phyloP scores from a whole-genome alignment of 1,140 invertebrate species.

The Helicoverpa zea region DNA sequence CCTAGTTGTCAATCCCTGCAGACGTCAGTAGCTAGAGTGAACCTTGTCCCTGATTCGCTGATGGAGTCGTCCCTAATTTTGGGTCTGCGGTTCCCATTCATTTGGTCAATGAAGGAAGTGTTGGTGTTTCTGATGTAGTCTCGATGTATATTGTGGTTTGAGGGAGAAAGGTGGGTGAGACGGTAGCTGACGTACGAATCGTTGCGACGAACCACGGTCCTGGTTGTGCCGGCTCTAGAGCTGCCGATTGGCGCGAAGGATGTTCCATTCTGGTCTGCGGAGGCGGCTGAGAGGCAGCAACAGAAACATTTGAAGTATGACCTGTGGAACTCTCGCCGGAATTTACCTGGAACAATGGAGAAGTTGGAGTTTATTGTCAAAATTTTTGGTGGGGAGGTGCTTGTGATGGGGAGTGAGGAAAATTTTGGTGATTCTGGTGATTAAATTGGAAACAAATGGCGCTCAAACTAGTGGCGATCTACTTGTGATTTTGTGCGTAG shows the following conservation, averaged over 20 bases:
- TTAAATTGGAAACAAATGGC: neutral
- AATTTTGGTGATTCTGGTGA: neutral
- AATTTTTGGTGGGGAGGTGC: neutral
- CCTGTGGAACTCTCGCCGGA: conserved; percentile 84
- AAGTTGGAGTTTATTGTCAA: conserved; percentile 33
- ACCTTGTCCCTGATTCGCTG: conserved; percentile 80
- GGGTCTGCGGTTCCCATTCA: conserved; percentile 76
- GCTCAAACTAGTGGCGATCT: no score
- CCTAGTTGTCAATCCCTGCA: conserved; percentile 79
- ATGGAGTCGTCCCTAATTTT: conserved; percentile 80
- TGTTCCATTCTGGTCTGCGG: conserved; percentile 74
- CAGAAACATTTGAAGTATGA: conserved; percentile 86
- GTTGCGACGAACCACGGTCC: conserved; percentile 76
- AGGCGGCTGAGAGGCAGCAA: conserved; percentile 68
- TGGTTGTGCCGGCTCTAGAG: conserved; percentile 74
- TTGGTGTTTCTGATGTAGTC: conserved; percentile 76
- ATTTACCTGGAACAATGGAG: conserved; percentile 84
- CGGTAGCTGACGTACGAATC: conserved; percentile 84
- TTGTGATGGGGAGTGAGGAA: neutral
- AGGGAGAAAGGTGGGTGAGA: conserved; percentile 81
- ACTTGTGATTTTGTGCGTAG: no score
- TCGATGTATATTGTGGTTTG: conserved; percentile 80
- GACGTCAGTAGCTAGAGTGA: conserved; percentile 79
- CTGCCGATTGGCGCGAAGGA: conserved; percentile 79
- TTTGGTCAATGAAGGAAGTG: conserved; percentile 83